phyloP scores from a whole-genome alignment of 1,140 invertebrate genomes.

The Drosophila elegans region DNA sequence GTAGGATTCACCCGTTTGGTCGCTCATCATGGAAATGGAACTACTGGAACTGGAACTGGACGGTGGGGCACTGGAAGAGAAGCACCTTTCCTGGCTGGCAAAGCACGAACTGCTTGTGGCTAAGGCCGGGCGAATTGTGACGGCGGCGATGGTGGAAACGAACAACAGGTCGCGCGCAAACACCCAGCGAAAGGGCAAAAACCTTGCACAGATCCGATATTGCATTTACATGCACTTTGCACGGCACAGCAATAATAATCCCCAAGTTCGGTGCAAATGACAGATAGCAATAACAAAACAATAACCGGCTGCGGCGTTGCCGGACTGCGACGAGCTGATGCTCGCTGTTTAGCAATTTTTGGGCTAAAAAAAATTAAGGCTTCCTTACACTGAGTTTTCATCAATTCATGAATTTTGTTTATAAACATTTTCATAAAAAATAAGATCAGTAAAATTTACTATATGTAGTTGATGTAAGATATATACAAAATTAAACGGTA shows the following conservation, averaged over 20 bases:
- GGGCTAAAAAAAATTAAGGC: neutral
- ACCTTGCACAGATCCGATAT: conserved; percentile 2
- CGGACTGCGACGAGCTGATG: neutral
- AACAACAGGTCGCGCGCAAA: conserved; percentile 6
- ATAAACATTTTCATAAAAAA: too few relatives aligned
- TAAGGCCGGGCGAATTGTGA: neutral
- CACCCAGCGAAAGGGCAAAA: conserved; percentile 6
- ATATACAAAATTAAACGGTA: too few relatives aligned
- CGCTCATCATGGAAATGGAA: too few relatives aligned
- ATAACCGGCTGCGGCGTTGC: neutral
- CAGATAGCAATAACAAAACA: conserved; percentile 2
- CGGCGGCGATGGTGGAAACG: conserved; percentile 4
- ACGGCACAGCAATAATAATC: neutral
- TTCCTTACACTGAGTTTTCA: neutral
- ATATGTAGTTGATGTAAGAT: too few relatives aligned
- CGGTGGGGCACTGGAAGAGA: neutral
- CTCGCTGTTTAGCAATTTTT: neutral
- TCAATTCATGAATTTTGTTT: too few relatives aligned
- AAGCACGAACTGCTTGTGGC: neutral
- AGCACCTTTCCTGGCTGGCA: neutral
- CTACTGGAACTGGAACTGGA: neutral
- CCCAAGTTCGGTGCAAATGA: neutral
- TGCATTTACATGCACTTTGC: conserved; percentile 9
- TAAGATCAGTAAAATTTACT: too few relatives aligned
- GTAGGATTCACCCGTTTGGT: conserved; percentile 19